These are phyloP conservation scores for Acanthosepion esculentum DNA, from an alignment of 2,888 invertebrate genomes.

Conservation along the genomic window DNA sequence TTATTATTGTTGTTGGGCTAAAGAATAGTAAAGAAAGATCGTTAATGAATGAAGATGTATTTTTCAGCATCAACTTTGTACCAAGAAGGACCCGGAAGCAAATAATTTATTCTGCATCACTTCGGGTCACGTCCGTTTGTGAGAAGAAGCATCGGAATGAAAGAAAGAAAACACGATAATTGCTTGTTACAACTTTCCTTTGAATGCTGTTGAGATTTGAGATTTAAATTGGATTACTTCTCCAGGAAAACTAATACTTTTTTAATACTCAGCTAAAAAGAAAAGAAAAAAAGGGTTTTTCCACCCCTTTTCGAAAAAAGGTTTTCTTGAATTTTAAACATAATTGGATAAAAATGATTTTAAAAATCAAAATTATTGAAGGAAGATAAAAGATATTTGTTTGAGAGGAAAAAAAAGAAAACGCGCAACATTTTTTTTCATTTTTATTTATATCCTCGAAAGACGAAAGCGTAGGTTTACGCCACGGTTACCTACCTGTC, in stretches of 20 bases:
- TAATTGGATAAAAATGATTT: not conserved
- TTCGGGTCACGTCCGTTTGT: conserved; percentile 43
- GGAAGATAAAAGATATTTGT: not conserved
- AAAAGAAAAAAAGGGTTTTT: too few species aligned
- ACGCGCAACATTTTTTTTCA: too few species aligned
- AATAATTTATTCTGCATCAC: not conserved
- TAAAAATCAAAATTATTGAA: not conserved
- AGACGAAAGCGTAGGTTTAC: too few species aligned
- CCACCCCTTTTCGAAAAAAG: too few species aligned
- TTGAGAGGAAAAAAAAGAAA: too few species aligned
- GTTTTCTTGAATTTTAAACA: not conserved
- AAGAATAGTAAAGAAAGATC: not conserved
- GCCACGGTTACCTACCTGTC: too few species aligned
- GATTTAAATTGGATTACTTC: not conserved
- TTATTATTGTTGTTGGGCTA: too few species aligned
- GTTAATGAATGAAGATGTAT: not conserved
- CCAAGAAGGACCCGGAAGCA: conserved; percentile 39
- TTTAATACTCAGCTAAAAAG: not conserved
- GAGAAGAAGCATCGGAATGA: not conserved
- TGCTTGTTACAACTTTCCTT: not conserved
- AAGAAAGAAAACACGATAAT: not conserved
- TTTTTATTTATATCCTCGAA: too few species aligned
- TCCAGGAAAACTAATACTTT: not conserved
- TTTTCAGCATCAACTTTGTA: not conserved
- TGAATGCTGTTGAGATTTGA: not conserved